Evolutionary conservation across 2,888 invertebrate species (phyloP).

Genomic region (Scaptomyza tumidula): DNA sequence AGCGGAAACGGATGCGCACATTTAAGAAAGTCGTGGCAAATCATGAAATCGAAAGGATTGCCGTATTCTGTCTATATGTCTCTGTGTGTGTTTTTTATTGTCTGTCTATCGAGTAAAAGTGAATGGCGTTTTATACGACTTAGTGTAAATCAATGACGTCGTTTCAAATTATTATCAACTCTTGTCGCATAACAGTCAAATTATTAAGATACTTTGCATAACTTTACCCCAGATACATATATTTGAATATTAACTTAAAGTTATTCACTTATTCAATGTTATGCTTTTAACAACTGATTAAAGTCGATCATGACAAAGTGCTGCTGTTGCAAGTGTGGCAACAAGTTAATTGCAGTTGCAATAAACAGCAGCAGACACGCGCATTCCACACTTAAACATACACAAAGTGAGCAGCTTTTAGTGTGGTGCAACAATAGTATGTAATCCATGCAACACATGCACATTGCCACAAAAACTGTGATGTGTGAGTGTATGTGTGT

Average conservation of each 20-base stretch:
- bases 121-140: slow-evolving; percentile 17
- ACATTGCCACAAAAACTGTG: slow-evolving; percentile 4
- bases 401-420: slow-evolving; percentile 4
- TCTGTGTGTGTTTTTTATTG: slow-evolving; percentile 5
- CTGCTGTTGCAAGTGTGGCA: slow-evolving; percentile 15
- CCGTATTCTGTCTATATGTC: not conserved
- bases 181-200: not conserved
- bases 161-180: slow-evolving; percentile 13
- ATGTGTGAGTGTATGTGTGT: slow-evolving; percentile 16
- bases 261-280: no score
- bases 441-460: slow-evolving; percentile 38
- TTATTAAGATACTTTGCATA: slow-evolving; percentile 4
- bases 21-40: slow-evolving; percentile 66
- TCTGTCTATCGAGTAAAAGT: slow-evolving; percentile 47
- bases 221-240: not conserved
- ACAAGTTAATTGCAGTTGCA: slow-evolving; percentile 24
- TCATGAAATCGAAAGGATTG: slow-evolving; percentile 67
- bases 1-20: slow-evolving; percentile 66
- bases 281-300: not conserved
- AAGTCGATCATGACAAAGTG: not conserved
- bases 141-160: slow-evolving; percentile 56
- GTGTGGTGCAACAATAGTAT: slow-evolving; percentile 65
- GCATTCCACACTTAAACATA: not conserved
- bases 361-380: slow-evolving; percentile 23
- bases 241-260: no score